Evolutionary conservation across 2,797 vertebrate species (phyloP), one percentile per base, ranked within the genome.

Genomic region (Mico argentatus): DNA sequence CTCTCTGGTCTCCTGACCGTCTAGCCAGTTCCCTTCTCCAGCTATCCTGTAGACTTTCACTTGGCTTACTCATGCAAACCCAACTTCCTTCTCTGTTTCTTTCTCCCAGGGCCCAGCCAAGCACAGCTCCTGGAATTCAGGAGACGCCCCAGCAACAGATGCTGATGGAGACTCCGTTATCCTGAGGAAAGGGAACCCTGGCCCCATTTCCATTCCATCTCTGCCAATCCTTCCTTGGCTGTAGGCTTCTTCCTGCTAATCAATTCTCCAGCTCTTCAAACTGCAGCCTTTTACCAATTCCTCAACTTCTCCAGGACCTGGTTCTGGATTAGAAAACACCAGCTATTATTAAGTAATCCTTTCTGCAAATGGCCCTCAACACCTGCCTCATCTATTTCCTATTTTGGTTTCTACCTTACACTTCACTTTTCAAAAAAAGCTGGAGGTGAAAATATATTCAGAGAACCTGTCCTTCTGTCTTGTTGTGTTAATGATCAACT

Each of bases 401-500:
- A 61, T 79, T 92, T 83, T 5, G 2, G 83, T 84, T 77, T 96
- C 89, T 64, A 77, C 61, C 84, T 96, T 87, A 94, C 95, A 93
- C 95, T 67, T 95, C 89, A 75, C 80, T 94, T 96, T 95, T 94
- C 90, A 96, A 96, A 97, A 93, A 96, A 96, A 97, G 89, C 91
- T 50, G 92, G 86, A 89, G 72, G 95, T 95, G 97, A 93, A 92
- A 97, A 97, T 85, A 24, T 83, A 97, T 96, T 96, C 97, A 89
- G 83, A 95, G 77, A 91, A 67, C 30, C 70, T 27, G 41, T 70
- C 67, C 46, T 88, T 72, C 64, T 46, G 59, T 83, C 46, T n/a
- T 9, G 59, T 57, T 15, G 7, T 67, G 83, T 89, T 89, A 97
- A 79, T 88, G 24, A 96, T 61, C 89, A 87, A 89, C 88, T 50